Conservation (phyloP, 2,797 vertebrate genomes). For the Gorsachius magnificus region DNA sequence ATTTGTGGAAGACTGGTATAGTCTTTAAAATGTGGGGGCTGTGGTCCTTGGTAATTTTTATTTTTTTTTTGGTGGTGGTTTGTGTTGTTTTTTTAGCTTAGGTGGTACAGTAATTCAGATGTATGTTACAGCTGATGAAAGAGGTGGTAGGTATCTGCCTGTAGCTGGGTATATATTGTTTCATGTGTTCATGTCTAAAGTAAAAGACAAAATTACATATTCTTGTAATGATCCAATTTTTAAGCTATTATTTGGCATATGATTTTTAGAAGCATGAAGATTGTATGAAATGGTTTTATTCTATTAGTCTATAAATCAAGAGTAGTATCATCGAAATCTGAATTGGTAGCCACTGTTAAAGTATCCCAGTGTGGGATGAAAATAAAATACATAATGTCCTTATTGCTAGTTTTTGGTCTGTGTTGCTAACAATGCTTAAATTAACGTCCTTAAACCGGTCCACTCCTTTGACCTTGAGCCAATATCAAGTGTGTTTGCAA, state of each 20-base stretch:
- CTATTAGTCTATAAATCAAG: background rate
- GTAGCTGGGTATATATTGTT: background rate
- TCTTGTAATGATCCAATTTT: background rate
- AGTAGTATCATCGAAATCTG: background rate
- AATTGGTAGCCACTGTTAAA: background rate
- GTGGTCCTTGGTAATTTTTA: too few species aligned
- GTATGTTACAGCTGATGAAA: background rate
- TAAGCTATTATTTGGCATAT: background rate
- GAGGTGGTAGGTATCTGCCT: background rate
- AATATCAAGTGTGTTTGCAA: constrained; percentile 26
- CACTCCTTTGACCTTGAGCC: constrained; percentile 63
- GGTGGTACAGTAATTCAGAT: background rate
- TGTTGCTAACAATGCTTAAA: background rate
- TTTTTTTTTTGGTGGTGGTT: too few species aligned
- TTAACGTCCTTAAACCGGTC: background rate
- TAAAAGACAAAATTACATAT: background rate
- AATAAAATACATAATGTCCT: background rate
- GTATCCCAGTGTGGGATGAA: background rate
- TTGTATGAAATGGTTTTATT: background rate
- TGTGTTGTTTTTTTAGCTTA: background rate
- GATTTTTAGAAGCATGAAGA: background rate
- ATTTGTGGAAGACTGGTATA: background rate
- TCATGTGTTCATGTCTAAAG: background rate
- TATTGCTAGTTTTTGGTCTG: background rate
- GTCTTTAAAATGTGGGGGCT: background rate